A percentile compares a stretch with the other conserved stretches of the same genome.
Evolutionary conservation across 2,888 invertebrate species (phyloP).

Genomic region (Cosmia pyralina): DNA sequence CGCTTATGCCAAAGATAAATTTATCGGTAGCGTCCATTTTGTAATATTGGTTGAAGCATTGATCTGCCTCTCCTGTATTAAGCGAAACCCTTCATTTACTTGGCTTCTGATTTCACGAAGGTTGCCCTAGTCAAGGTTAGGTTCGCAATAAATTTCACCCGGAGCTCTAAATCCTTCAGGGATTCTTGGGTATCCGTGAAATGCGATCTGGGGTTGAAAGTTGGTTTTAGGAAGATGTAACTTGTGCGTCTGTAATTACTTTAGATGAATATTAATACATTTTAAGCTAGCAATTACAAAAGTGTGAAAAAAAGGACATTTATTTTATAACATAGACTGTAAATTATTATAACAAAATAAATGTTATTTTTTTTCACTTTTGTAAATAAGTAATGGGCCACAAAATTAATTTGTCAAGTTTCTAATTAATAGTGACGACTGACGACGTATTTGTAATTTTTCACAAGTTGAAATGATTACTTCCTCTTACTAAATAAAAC

Average conservation of each 20-base stretch:
- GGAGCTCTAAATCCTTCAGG: constrained; percentile 32
- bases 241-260: not conserved
- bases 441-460: not conserved
- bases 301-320: not conserved
- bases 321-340: too few relatives aligned
- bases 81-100: constrained; percentile 22
- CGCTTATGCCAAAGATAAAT: not conserved
- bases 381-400: not conserved
- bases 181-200: constrained; percentile 28
- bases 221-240: constrained; percentile 10
- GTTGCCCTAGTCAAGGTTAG: constrained; percentile 31
- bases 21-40: not conserved
- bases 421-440: not conserved
- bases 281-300: not conserved
- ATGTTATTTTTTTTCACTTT: not conserved
- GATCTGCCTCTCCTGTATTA: constrained; percentile 5
- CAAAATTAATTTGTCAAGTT: not conserved
- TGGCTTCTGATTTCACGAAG: constrained; percentile 38
- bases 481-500: not conserved
- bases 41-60: constrained; percentile 5
- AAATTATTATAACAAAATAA: not conserved
- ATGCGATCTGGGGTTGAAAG: constrained; percentile 10
- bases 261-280: not conserved
- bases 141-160: constrained; percentile 45
- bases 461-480: not conserved